Evolutionary conservation across 2,888 invertebrate genomes (phyloP).

Genomic region (Cinara cedri): DNA sequence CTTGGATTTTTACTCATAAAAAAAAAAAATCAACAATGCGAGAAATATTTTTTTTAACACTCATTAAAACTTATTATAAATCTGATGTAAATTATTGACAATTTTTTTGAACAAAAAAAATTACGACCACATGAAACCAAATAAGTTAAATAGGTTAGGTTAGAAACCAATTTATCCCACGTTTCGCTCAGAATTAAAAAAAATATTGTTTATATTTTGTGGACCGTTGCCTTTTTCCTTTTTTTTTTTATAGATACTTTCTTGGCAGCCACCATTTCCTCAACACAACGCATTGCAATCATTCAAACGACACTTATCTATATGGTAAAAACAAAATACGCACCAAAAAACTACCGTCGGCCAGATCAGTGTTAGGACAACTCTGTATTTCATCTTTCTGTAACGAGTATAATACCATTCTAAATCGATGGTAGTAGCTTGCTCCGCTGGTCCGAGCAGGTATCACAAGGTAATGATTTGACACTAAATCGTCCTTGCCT

Average conservation of each 20-base stretch:
- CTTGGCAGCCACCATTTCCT: too few species aligned
- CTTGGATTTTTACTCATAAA: background rate
- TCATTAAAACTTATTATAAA: background rate
- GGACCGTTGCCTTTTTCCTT: too few species aligned
- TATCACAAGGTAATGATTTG: background rate
- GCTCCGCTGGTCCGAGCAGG: slow-evolving; percentile 23
- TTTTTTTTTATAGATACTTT: too few species aligned
- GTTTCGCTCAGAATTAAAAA: background rate
- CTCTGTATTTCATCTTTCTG: background rate
- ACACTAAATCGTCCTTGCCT: background rate
- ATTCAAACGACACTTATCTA: too few species aligned
- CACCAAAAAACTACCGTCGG: background rate
- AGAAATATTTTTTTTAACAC: too few species aligned
- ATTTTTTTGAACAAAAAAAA: background rate
- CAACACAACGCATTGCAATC: too few species aligned
- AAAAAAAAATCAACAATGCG: background rate
- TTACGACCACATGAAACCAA: background rate
- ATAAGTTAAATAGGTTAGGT: too few species aligned
- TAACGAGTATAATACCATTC: background rate
- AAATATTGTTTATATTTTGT: too few species aligned
- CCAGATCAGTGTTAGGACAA: background rate
- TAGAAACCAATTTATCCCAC: too few species aligned
- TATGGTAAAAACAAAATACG: background rate
- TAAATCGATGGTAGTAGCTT: slow-evolving; percentile 26
- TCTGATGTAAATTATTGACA: background rate